Base-by-base conservation (phyloP, 2,888 invertebrate genomes). In the Ischnura elegans region DNA sequence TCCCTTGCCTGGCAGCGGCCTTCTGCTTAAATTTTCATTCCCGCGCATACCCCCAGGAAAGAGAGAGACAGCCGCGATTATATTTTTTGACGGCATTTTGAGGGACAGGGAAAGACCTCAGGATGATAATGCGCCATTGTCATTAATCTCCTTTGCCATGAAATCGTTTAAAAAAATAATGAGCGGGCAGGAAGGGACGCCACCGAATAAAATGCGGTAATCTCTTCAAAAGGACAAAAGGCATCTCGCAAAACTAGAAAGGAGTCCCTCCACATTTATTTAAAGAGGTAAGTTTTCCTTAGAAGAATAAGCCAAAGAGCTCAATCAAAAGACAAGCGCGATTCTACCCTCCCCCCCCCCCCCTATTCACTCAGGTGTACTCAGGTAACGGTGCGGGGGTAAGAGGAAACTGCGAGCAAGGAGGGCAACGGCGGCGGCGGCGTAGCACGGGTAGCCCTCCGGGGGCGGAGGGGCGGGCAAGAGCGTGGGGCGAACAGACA, bases 401-500 rank as follows among this genome's bases (percentile, higher is more conserved):
- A 8, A 13, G 90, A 43, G 55, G 45, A 45, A 25, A 45, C n/a
- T 2, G 45, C 25, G 86, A 36, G 42, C 36, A 29, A 42, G 21
- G 16, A 43, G 43, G 85, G 85, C 46, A 47, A 55, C n/a, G 29
- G 51, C 29, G 87, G 87, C 29, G 36, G 87, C 51, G 19, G 51
- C 51, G 51, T 51, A 51, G 51, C 51, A 19, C 51, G 51, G 51
- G 4, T n/a, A 29, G 51, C 51, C 51, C 51, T 19, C 16, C 1
- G 19, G 19, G 51, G 13, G 51, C 5, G 51, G 51, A 19, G 51
- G 51, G 51, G 51, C n/a, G n/a, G n/a, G n/a, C n/a, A n/a, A n/a
- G 51, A 10, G 51, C 51, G 36, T 90, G 90, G 55, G 55, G 43
- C 61, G 90, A 61, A 61, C 90, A 90, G 87, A 29, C 36, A 76